Base-by-base conservation (phyloP, 2,797 vertebrate genomes). In the Fringilla coelebs region DNA sequence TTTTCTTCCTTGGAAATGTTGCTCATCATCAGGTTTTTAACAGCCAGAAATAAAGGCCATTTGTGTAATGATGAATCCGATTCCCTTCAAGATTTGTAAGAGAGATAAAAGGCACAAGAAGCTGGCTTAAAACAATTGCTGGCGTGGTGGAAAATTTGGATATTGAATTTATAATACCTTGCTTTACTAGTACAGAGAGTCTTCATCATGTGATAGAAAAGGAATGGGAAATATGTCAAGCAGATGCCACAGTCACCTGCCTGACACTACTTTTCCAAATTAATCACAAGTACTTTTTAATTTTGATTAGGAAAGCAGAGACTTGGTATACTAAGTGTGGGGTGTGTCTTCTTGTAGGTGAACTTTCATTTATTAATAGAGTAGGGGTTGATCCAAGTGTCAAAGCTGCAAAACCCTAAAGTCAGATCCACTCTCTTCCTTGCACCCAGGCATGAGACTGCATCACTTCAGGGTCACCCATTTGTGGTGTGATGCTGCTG, bases 41-140 rank as follows among this genome's bases (percentile, higher is more conserved):
- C 96, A 96, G 89, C 94, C 95, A 96, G 96, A 96, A 96, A 97
- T 95, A 96, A 96, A 96, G 96, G 93, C 95, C 94, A 92, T 97
- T 97, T 97, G 95, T 96, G 46, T 94, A 89, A 94, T 95, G 96
- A 95, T 96, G 96, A 97, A 96, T 95, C 96, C 65, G 87, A 96
- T 96, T 96, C 91, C 94, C 91, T 94, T 94, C 93, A 96, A 96
- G 96, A 97, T 96, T 94, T 96, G 95, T 94, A 96, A 95, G 83
- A 85, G 93, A 90, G 94, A 96, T 77, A 89, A 94, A 96, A 97
- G 89, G 72, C 86, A 80, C 52, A 90, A 94, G 91, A 96, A 94
- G 72, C 74, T 62, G 60, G 49, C 85, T 93, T 89, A 38, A 91
- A 95, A 96, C 94, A 94, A 96, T 96, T 61, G 65, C 88, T 94